Evolutionary conservation across 2,113 vertebrate genomes (phyloP).

Genomic region (Chloebia gouldiae): DNA sequence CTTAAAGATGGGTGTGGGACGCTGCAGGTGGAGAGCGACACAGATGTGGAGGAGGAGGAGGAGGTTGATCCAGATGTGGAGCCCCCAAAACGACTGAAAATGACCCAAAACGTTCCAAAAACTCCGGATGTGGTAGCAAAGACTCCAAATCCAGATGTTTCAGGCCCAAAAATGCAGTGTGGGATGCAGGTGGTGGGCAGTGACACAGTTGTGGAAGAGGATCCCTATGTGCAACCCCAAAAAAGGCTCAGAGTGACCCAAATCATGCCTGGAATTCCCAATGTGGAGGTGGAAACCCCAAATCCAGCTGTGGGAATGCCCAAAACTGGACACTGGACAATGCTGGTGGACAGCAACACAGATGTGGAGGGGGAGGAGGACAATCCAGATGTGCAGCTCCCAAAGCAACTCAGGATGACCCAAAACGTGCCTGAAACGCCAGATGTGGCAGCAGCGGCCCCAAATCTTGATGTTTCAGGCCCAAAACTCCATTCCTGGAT

Average conservation of each 20-base stretch:
- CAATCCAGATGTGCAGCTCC: not conserved
- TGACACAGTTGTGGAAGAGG: not conserved
- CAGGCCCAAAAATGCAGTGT: rapidly evolving
- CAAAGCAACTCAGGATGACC: rapidly evolving
- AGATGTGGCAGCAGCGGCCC: rapidly evolving
- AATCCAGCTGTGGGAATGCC: not conserved
- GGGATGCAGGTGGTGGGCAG: not conserved
- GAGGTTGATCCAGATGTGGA: not conserved
- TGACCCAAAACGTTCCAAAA: rapidly evolving
- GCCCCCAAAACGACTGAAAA: rapidly evolving
- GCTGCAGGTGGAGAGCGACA: not conserved
- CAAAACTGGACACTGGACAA: not conserved
- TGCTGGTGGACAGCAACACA: not conserved
- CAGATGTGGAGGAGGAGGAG: not conserved
- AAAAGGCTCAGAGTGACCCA: rapidly evolving
- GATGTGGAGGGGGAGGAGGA: not conserved
- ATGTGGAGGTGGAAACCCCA: rapidly evolving
- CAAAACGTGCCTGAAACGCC: rapidly evolving
- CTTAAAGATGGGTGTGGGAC: rapidly evolving
- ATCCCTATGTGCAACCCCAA: rapidly evolving
- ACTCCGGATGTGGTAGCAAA: rapidly evolving
- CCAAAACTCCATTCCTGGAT: rapidly evolving
- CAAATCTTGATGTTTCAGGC: not conserved
- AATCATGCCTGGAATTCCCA: not conserved
- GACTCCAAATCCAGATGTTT: not conserved